Evolutionary conservation across 2,113 vertebrate genomes (phyloP).

Genomic region (Tinamus guttatus): DNA sequence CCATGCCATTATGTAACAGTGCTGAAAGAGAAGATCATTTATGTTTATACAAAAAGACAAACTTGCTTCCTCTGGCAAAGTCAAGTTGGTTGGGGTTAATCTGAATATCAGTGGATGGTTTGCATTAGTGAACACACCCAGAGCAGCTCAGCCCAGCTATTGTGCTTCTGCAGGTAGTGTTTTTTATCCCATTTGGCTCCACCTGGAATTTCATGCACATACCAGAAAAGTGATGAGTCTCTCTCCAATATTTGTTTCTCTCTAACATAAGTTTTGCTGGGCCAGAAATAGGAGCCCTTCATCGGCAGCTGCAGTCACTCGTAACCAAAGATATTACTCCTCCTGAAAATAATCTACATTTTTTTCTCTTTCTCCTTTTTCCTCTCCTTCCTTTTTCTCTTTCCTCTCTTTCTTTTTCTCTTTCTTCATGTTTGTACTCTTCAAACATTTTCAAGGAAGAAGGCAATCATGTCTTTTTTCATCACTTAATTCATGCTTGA

Average conservation of each 20-base stretch:
- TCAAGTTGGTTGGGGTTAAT: background rate
- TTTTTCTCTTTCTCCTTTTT: no score
- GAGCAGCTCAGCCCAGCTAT: background rate
- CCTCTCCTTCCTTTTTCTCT: no score
- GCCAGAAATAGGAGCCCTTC: background rate
- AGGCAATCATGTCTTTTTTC: background rate
- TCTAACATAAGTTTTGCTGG: background rate
- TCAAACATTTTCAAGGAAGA: background rate
- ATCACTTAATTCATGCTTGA: background rate
- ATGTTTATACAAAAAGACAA: background rate
- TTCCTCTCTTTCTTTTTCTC: no score
- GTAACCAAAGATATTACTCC: background rate
- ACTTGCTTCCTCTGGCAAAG: background rate
- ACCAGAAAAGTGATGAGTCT: background rate
- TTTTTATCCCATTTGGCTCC: background rate
- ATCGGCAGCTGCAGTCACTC: background rate
- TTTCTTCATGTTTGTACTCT: background rate
- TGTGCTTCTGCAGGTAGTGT: background rate
- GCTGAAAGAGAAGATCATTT: background rate
- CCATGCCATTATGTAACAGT: background rate
- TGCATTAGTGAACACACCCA: background rate
- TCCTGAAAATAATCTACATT: background rate
- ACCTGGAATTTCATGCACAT: background rate
- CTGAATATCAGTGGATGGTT: background rate
- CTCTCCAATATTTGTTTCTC: background rate